phyloP scores from a whole-genome alignment of 2,113 vertebrate species.

The Ondatra zibethicus region DNA sequence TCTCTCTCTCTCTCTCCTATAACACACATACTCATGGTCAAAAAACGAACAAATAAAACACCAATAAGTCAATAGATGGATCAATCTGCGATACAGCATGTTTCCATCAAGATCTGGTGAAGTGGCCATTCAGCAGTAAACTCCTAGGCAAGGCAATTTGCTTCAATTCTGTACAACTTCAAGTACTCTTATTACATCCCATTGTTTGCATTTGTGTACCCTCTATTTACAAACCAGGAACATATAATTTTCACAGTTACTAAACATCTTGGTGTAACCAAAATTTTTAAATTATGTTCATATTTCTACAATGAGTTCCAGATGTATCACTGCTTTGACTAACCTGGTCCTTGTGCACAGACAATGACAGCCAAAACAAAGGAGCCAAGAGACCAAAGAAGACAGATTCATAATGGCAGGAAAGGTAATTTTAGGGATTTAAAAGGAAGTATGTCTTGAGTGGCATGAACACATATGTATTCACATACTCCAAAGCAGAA shows the following conservation, averaged over 20 bases:
- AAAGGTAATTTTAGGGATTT: not conserved
- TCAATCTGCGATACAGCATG: not conserved
- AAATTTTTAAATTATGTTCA: not conserved
- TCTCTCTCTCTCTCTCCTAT: not conserved
- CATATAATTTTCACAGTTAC: not conserved
- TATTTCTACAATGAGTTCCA: not conserved
- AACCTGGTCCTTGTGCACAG: not conserved
- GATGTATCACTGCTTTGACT: not conserved
- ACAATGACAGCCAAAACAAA: not conserved
- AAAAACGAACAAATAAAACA: not conserved
- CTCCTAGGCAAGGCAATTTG: not conserved
- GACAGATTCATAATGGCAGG: not conserved
- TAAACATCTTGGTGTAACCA: not conserved
- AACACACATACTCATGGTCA: not conserved
- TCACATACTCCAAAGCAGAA: fast-evolving
- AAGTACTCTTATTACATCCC: not conserved
- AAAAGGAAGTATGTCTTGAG: not conserved
- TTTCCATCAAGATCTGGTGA: not conserved
- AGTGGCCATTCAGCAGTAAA: not conserved
- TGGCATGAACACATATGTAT: not conserved
- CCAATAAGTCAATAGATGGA: too few relatives aligned
- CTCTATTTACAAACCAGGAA: not conserved
- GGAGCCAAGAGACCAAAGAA: not conserved
- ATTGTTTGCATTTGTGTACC: not conserved
- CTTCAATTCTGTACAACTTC: not conserved